Conservation (phyloP, 30 jellyfish, hydroid and myxozoan genomes). For the Catostylus mosaicus region DNA sequence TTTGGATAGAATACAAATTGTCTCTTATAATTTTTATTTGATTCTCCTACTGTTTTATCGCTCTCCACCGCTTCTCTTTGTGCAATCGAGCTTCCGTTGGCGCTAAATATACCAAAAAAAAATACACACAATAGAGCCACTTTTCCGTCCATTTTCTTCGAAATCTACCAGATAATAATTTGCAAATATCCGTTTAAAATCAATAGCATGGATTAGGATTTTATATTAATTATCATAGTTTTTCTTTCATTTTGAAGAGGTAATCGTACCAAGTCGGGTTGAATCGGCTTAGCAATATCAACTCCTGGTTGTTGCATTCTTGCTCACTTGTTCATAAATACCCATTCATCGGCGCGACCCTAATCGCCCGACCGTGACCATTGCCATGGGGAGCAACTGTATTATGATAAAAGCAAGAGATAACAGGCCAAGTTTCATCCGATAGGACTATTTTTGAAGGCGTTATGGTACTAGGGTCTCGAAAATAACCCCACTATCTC, state of each 20-base stretch:
- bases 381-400: slow-evolving; percentile 3
- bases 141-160: slow-evolving; percentile 17
- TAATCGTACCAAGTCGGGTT: not conserved
- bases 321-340: slow-evolving; percentile 63
- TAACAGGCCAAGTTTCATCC: not conserved
- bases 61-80: slow-evolving; percentile 4
- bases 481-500: no score
- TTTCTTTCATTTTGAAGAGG: slow-evolving; percentile 19
- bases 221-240: not conserved
- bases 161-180: not conserved
- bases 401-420: not conserved
- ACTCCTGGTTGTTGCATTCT: slow-evolving; percentile 66
- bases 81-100: slow-evolving; percentile 32
- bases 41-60: not conserved
- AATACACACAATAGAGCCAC: not conserved
- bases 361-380: slow-evolving; percentile 58
- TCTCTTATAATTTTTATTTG: slow-evolving; percentile 70
- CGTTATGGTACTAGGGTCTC: no score
- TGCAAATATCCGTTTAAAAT: not conserved
- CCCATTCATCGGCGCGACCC: slow-evolving; percentile 54
- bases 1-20: slow-evolving; percentile 90
- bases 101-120: not conserved
- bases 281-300: slow-evolving; percentile 12
- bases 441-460: no score
- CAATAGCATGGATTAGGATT: not conserved